Evolutionary conservation across 2,797 vertebrate species (phyloP).

Genomic region (Rhadinocentrus ornatus): DNA sequence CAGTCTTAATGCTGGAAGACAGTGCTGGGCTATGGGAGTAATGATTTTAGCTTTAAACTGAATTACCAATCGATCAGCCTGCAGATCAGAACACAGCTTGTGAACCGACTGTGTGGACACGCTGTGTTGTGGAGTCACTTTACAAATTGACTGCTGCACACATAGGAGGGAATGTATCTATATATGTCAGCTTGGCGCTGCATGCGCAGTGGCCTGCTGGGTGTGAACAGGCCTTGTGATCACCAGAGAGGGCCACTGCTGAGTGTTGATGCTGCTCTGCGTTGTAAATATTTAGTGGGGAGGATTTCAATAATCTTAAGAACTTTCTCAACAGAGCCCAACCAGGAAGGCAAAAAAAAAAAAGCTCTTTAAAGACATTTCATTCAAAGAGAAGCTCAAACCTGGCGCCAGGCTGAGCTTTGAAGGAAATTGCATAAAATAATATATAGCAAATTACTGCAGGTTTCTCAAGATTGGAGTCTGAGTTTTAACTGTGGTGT

Average conservation of each 20-base stretch:
- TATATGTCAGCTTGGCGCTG: conserved; percentile 65
- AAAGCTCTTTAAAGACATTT: conserved; percentile 35
- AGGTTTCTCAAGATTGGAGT: conserved; percentile 54
- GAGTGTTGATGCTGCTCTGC: conserved; percentile 70
- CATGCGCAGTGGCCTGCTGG: conserved; percentile 63
- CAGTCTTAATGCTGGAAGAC: conserved; percentile 69
- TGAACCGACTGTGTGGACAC: conserved; percentile 68
- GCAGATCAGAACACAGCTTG: conserved; percentile 81
- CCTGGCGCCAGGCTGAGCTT: conserved; percentile 46
- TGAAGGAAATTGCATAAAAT: conserved; percentile 71
- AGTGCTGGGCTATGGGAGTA: conserved; percentile 73
- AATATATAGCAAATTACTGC: conserved; percentile 68
- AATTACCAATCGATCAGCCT: conserved; percentile 82
- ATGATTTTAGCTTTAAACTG: conserved; percentile 86
- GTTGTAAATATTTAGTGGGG: conserved; percentile 72
- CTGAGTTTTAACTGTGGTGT: conserved; percentile 63
- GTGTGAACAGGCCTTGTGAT: conserved; percentile 72
- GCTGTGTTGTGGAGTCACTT: conserved; percentile 75
- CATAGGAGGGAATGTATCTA: conserved; percentile 72
- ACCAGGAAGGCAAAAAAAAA: conserved; percentile 7
- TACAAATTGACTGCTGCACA: conserved; percentile 80
- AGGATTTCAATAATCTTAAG: conserved; percentile 61
- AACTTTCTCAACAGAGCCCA: conserved; percentile 49
- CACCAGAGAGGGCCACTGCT: conserved; percentile 69
- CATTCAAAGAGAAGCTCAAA: conserved; percentile 43